Evolutionary conservation across 1,140 invertebrate species (phyloP).

Genomic region (Drosophila mojavensis): DNA sequence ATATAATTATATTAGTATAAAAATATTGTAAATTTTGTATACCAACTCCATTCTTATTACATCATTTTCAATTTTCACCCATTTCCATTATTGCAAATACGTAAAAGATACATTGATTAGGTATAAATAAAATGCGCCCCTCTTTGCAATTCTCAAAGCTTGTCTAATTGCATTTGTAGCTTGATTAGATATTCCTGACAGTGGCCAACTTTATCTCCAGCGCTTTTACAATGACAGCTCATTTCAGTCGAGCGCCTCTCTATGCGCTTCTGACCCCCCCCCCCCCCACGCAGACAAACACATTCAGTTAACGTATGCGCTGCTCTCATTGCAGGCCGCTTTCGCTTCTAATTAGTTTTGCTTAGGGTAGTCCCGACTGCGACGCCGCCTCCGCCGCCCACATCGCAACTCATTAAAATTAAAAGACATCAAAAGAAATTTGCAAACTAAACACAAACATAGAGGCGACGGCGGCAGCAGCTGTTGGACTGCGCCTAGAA

Average conservation of each 20-base stretch:
- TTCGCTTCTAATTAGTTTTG: slow-evolving; percentile 72
- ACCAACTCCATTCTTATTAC: no score
- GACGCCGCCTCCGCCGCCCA: slow-evolving; percentile 11
- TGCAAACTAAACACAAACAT: slow-evolving; percentile 77
- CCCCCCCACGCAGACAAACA: background rate
- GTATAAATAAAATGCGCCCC: background rate
- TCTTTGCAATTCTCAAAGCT: slow-evolving; percentile 9
- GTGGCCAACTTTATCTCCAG: background rate
- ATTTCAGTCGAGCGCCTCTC: slow-evolving; percentile 13
- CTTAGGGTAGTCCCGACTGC: slow-evolving; percentile 34
- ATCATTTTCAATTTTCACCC: no score
- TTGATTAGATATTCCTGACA: slow-evolving; percentile 13
- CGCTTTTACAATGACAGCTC: background rate
- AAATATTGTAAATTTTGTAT: no score
- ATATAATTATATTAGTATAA: no score
- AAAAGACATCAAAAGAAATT: slow-evolving; percentile 80
- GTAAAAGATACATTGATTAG: no score
- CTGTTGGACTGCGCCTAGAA: slow-evolving; percentile 29
- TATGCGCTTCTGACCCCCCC: slow-evolving; percentile 25
- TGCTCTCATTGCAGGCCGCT: slow-evolving; percentile 8
- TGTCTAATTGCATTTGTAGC: slow-evolving; percentile 5
- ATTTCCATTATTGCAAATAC: no score
- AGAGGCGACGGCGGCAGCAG: slow-evolving; percentile 9
- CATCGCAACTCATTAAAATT: slow-evolving; percentile 75
- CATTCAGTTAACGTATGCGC: background rate